Percentiles rank a stretch among this genome's conserved stretches.
Conservation (phyloP, 2,888 invertebrate genomes). For the Cyrtodaria siliqua region DNA sequence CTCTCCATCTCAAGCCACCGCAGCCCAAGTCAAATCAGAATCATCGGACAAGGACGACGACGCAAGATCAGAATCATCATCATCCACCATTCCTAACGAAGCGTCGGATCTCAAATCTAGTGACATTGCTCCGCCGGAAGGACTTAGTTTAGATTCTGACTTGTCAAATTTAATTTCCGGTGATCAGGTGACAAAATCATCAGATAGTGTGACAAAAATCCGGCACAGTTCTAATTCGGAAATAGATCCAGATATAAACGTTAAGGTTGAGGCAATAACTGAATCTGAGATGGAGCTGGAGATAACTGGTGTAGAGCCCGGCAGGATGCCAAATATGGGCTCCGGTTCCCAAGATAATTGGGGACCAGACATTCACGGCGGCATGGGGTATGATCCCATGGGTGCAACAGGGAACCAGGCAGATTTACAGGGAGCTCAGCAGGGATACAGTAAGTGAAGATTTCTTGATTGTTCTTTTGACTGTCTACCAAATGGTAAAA, state of each 20-base stretch:
- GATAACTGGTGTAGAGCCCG: conserved; percentile 57
- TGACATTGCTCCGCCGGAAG: conserved; percentile 26
- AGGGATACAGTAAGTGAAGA: conserved; percentile 51
- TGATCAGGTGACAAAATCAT: conserved; percentile 8
- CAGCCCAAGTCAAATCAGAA: conserved; percentile 27
- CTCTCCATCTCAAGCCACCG: conserved; percentile 15
- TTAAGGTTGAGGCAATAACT: conserved; percentile 55
- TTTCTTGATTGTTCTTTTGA: not conserved
- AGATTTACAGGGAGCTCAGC: conserved; percentile 29
- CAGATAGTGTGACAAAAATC: conserved; percentile 1
- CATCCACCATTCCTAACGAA: conserved; percentile 42
- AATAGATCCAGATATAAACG: conserved; percentile 28
- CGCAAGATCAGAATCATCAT: conserved; percentile 42
- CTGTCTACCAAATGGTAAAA: not conserved
- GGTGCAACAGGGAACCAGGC: conserved; percentile 37
- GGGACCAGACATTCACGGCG: conserved; percentile 35
- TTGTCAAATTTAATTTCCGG: conserved; percentile 42
- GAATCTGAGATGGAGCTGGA: conserved; percentile 55
- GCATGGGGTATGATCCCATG: conserved; percentile 37
- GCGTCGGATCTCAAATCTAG: conserved; percentile 33
- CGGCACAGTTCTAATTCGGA: not conserved
- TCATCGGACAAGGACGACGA: conserved; percentile 32
- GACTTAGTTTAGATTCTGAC: conserved; percentile 40
- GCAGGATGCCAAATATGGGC: conserved; percentile 25
- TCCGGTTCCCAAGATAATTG: conserved; percentile 41